Conservation (phyloP, 2,797 vertebrate genomes). For the Phrynocephalus forsythii region DNA sequence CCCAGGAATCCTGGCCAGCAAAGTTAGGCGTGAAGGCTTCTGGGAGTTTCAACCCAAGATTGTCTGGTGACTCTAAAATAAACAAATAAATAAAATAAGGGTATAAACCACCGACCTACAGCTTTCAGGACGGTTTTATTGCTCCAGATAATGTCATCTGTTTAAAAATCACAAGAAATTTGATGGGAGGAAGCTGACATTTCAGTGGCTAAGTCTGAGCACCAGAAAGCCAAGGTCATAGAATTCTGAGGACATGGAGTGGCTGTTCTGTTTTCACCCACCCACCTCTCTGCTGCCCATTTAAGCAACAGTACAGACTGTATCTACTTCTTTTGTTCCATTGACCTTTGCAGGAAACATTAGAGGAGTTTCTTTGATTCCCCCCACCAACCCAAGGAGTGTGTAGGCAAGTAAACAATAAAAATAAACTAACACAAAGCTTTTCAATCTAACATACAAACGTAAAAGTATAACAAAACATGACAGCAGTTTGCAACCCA, state of each 20-base stretch:
- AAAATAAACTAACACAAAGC: not conserved
- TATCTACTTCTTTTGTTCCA: too few species aligned
- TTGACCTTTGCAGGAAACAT: not conserved
- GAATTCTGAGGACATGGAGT: not conserved
- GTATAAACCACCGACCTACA: too few species aligned
- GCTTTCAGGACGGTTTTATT: not conserved
- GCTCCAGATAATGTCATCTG: not conserved
- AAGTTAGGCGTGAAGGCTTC: too few species aligned
- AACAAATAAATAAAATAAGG: too few species aligned
- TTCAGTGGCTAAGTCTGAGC: not conserved
- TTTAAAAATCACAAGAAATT: not conserved
- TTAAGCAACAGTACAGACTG: not conserved
- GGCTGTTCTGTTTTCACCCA: not conserved
- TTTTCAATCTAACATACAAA: not conserved
- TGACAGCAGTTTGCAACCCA: not conserved
- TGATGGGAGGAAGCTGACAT: accelerated
- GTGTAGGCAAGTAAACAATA: not conserved
- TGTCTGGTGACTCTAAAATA: too few species aligned
- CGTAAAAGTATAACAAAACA: not conserved
- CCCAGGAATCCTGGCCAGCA: too few species aligned
- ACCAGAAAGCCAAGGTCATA: slow-evolving; percentile 8
- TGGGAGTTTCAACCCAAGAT: too few species aligned
- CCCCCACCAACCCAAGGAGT: not conserved
- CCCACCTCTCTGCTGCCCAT: not conserved
- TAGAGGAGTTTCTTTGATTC: not conserved